Base-by-base conservation (phyloP, 2,888 invertebrate species). In the Ormyrus pomaceus region DNA sequence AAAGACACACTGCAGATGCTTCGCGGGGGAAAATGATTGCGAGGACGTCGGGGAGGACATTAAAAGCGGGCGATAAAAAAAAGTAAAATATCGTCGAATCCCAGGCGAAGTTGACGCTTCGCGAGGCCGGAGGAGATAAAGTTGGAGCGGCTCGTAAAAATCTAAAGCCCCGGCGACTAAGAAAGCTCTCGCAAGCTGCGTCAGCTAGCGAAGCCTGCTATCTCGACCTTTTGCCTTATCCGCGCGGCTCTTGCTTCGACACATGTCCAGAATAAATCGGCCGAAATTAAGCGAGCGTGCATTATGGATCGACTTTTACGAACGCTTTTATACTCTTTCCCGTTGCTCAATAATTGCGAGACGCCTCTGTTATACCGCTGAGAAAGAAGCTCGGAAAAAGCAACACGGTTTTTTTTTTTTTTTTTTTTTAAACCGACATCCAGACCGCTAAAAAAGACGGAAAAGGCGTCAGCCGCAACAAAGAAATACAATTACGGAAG, bases 111-210 rank as follows among this genome's bases (percentile, higher is more conserved):
- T 69, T 69, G 70, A 64, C 48, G 58, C 51, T 64, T 46, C 19
- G 55, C 53, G 6, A 46, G 10, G 8, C 19, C 62, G 56, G 9
- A 0, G 73, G 48, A 74, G 79, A 79, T 79, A 79, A 79, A 79
- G 69, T 69, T 79, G 62, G 74, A 76, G 69, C n/a, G 58, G 13
- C 56, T 79, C 79, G 79, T 79, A 79, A 79, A 79, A 79, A 79
- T 74, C 69, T 71, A 77, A 71, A 77, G 70, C 71, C 55, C 65
- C 56, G 55, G 64, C 77, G 65, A 71, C 79, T 72, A 68, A 66
- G 73, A 73, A 73, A 73, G 79, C 78, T 73, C 46, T 10, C 56
- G 10, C 8, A n/a, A 9, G 71, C 74, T 64, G 74, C 68, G 74
- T 79, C 79, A 79, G 74, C 79, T 50, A 6, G 1, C 19, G 19